A percentile compares a stretch with the other conserved stretches of the same genome.
phyloP scores from a whole-genome alignment of 2,888 invertebrate genomes.

The Trissoscelio sp. region DNA sequence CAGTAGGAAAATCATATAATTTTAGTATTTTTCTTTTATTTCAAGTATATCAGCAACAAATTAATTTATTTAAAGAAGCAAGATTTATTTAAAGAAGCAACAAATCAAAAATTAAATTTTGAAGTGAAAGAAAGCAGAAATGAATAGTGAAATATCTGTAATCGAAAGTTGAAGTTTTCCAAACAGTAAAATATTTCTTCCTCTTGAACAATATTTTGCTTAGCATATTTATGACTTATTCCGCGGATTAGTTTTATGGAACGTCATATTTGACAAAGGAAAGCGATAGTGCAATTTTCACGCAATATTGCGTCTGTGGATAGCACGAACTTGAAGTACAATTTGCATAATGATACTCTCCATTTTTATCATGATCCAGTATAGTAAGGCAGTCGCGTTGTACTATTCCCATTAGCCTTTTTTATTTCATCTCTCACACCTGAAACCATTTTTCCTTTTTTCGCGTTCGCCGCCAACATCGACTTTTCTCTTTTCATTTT shows the following conservation, averaged over 20 bases:
- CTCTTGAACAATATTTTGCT: slow-evolving; percentile 13
- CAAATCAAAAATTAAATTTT: no score
- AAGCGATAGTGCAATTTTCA: slow-evolving; percentile 60
- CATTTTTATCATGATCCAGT: slow-evolving; percentile 67
- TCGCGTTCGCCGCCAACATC: slow-evolving; percentile 38
- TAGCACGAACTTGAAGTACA: slow-evolving; percentile 53
- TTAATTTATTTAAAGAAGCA: no score
- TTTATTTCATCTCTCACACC: slow-evolving; percentile 56
- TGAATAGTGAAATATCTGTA: not conserved
- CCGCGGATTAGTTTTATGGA: slow-evolving; percentile 39
- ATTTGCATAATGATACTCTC: slow-evolving; percentile 66
- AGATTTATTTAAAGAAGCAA: no score
- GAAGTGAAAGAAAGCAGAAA: no score
- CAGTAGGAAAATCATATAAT: no score
- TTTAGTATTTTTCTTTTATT: no score
- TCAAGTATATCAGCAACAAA: no score
- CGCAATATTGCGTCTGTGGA: slow-evolving; percentile 50
- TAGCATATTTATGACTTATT: slow-evolving; percentile 36
- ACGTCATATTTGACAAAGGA: slow-evolving; percentile 52
- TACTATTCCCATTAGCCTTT: slow-evolving; percentile 58
- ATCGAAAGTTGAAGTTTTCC: not conserved
- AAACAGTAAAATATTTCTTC: not conserved
- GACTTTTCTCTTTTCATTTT: slow-evolving; percentile 70
- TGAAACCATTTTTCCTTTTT: slow-evolving; percentile 35
- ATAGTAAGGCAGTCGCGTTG: slow-evolving; percentile 44